phyloP scores from a whole-genome alignment of 2,797 vertebrate genomes.

The Peromyscus attwateri region DNA sequence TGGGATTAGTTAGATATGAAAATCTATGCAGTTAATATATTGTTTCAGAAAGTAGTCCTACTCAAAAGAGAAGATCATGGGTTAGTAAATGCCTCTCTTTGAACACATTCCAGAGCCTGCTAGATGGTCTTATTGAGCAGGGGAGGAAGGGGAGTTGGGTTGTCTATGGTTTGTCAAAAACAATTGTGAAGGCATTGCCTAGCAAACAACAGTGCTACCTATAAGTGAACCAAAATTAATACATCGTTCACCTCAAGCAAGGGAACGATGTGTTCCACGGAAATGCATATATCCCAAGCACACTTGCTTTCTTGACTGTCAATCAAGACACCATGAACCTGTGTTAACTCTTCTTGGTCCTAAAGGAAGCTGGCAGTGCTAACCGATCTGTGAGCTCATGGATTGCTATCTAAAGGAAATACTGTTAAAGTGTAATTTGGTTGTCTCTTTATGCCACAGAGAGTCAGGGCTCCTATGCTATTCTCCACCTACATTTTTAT shows the following conservation, averaged over 20 bases:
- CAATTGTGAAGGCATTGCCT: constrained; percentile 3
- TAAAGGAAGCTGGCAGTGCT: not conserved
- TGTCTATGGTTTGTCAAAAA: constrained; percentile 24
- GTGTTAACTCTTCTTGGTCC: constrained; percentile 10
- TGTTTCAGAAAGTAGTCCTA: not conserved
- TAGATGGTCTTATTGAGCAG: not conserved
- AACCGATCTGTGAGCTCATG: not conserved
- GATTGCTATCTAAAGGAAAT: not conserved
- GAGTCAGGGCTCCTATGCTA: not conserved
- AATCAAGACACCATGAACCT: constrained; percentile 7
- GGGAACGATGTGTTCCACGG: not conserved
- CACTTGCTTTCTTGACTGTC: constrained; percentile 44
- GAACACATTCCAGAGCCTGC: not conserved
- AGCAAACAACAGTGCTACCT: not conserved
- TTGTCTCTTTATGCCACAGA: not conserved
- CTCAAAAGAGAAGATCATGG: not conserved
- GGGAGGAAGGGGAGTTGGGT: not conserved
- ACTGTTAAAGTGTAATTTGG: not conserved
- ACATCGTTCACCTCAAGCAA: not conserved
- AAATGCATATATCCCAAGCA: not conserved
- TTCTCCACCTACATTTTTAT: not conserved
- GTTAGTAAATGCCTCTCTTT: not conserved
- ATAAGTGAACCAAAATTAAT: not conserved
- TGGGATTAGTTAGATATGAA: not conserved
- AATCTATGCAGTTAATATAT: not conserved